Evolutionary conservation across 2,888 invertebrate species (phyloP), one percentile per base, ranked within the genome.

Genomic region (Melipona bicolor): DNA sequence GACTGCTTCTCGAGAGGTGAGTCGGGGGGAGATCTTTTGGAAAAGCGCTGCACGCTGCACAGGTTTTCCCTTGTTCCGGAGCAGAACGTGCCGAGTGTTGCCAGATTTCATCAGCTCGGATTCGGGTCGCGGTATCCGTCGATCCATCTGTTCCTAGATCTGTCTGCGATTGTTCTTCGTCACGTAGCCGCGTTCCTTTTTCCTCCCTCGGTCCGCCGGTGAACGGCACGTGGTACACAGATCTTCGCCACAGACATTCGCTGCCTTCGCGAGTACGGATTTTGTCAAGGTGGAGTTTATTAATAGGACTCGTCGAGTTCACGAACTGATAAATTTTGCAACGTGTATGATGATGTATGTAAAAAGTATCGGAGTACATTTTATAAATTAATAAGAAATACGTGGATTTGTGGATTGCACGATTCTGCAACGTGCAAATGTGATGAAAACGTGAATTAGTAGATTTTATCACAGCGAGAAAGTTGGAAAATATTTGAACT

Each of bases 71-170:
- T 73, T 82, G 76, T 87, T 76, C 72, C 15, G 13, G 3, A 4
- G 11, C 50, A 52, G 74, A 78, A 88, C 87, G 90, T 90, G 90
- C 86, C 88, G 80, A 89, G 84, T 82, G 85, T 84, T 77, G 56
- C 61, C 56, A 83, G 90, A 89, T 88, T 81, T 77, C 87, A 88
- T 89, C 88, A 83, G 83, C 79, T 78, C 50, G 49, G 69, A 83
- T 74, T 56, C 50, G 59, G 68, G 79, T 62, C 69, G 71, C 64
- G 61, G 50, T 81, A 88, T 85, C 83, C 9, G 75, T 59, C 79
- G 75, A 84, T 86, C 87, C 87, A 90, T 88, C 87, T 87, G 88
- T 79, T 87, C 79, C 79, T 67, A 79, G 86, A 87, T 86, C 84
- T 68, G 77, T 65, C 72, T 50, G 27, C 79, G 86, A 88, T 88